Conservation (phyloP, 2,113 vertebrate genomes). For the Tyto alba region DNA sequence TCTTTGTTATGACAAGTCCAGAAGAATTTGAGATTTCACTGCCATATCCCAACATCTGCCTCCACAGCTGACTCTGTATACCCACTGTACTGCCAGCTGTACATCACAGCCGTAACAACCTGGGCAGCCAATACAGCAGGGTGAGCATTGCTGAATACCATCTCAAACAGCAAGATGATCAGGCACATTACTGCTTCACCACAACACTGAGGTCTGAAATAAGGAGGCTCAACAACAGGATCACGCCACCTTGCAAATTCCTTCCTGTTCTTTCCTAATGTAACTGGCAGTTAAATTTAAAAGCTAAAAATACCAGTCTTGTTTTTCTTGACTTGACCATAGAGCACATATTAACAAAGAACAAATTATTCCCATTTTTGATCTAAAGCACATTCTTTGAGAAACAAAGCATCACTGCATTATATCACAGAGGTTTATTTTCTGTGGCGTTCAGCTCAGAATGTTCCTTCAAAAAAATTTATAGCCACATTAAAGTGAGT, state of each 20-base stretch:
- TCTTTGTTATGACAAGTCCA: background rate
- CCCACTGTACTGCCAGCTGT: background rate
- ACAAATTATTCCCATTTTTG: background rate
- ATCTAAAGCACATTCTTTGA: background rate
- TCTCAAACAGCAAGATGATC: background rate
- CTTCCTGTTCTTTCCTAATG: background rate
- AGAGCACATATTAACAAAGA: background rate
- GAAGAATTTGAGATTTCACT: background rate
- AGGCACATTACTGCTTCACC: background rate
- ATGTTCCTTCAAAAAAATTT: conserved; percentile 41
- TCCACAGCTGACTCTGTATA: background rate
- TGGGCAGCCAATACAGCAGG: background rate
- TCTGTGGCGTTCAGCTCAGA: background rate
- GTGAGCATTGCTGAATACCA: background rate
- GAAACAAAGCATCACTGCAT: background rate
- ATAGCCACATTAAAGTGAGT: conserved; percentile 14
- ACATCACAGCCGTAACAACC: background rate
- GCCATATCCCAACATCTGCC: background rate
- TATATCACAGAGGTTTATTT: conserved; percentile 17
- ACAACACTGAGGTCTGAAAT: background rate
- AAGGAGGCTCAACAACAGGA: background rate
- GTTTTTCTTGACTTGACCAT: background rate
- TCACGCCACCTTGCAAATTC: background rate
- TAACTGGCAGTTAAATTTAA: background rate
- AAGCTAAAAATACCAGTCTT: background rate